These are phyloP conservation scores for Trematomus bernacchii DNA, from an alignment of 2,797 vertebrate species.

Conservation along the genomic window DNA sequence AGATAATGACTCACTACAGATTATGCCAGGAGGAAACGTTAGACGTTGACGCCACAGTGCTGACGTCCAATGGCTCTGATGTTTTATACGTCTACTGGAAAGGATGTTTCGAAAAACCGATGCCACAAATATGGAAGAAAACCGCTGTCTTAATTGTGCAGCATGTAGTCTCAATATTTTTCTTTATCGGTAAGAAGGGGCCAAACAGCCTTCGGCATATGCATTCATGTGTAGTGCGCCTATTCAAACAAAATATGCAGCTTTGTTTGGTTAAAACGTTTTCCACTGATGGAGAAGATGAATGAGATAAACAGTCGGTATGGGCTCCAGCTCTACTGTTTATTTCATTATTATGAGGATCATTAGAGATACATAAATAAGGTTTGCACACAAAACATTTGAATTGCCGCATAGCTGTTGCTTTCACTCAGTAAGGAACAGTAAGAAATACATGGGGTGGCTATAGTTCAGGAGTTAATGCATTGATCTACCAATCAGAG, in stretches of 20 bases:
- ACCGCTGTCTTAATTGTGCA: no score
- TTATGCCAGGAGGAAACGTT: neutral
- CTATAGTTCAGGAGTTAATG: no score
- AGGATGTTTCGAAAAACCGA: neutral
- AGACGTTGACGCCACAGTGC: neutral
- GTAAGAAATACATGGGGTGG: no score
- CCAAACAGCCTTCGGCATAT: neutral
- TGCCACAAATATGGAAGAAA: neutral
- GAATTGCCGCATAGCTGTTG: neutral
- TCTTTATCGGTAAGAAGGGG: neutral
- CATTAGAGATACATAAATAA: neutral
- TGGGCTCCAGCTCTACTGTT: neutral
- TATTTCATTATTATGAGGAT: neutral
- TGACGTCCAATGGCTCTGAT: neutral
- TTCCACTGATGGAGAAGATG: no score
- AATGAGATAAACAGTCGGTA: no score
- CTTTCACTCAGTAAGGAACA: neutral
- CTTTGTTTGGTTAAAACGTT: no score
- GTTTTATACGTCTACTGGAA: neutral
- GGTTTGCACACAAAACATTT: neutral
- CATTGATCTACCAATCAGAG: no score
- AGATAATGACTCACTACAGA: neutral
- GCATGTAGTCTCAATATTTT: neutral
- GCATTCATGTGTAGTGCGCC: neutral
- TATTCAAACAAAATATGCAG: no score